Conservation (phyloP, 1,140 invertebrate species). For the Rhizoglyphus robini region DNA sequence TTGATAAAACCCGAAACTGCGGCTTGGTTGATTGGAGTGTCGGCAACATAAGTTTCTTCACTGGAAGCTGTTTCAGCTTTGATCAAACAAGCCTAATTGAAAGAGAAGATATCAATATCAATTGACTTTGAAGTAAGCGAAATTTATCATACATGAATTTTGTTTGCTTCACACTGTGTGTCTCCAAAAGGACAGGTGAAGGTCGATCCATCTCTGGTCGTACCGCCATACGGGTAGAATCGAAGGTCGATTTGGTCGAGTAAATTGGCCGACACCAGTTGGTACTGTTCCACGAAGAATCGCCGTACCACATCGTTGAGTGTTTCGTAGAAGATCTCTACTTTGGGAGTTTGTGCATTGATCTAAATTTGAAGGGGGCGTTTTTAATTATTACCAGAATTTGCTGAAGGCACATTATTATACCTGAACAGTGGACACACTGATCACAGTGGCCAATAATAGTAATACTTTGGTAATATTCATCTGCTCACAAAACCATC, state of each 20-base stretch:
- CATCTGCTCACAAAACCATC: too few species aligned
- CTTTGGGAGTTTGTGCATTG: too few species aligned
- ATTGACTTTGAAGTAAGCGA: not conserved
- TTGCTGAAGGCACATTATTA: too few species aligned
- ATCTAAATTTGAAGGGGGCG: too few species aligned
- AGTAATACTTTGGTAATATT: too few species aligned
- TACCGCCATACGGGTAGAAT: conserved; percentile 15
- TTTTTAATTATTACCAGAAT: too few species aligned
- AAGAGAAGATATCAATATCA: not conserved
- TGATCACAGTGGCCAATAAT: too few species aligned
- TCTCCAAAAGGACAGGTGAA: conserved; percentile 6
- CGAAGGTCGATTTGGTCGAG: not conserved
- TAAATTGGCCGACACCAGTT: not conserved
- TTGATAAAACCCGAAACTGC: not conserved
- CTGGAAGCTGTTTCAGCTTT: not conserved
- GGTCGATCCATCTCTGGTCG: not conserved
- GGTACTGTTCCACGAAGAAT: conserved; percentile 20
- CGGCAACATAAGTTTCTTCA: not conserved
- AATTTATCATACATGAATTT: conserved; percentile 11
- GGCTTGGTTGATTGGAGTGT: not conserved
- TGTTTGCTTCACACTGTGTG: conserved; percentile 16
- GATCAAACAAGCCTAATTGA: not conserved
- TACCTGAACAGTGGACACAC: too few species aligned
- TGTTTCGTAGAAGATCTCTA: conserved; percentile 17
- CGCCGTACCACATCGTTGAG: not conserved